A percentile compares a stretch with the other conserved stretches of the same genome.
Conservation (phyloP, 2,113 vertebrate genomes). For the Bothrops jararaca region DNA sequence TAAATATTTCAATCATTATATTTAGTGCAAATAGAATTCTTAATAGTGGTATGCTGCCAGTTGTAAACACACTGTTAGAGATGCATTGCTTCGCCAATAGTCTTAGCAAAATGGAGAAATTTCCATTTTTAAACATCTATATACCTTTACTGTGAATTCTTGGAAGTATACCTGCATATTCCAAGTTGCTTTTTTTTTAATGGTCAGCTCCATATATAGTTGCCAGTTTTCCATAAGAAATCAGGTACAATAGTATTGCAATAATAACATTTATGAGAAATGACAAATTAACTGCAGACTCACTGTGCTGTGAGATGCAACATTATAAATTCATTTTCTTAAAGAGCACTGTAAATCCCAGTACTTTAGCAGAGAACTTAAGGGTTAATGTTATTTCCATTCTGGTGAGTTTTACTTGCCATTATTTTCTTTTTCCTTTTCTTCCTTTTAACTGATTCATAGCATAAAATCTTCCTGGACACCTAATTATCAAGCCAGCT, state of each 20-base stretch:
- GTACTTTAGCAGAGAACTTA: slow-evolving; percentile 47
- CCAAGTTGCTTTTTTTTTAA: slow-evolving; percentile 40
- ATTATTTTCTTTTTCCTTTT: slow-evolving; percentile 79
- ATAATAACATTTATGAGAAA: slow-evolving; percentile 20
- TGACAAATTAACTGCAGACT: slow-evolving; percentile 40
- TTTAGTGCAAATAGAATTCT: not conserved
- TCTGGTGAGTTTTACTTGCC: slow-evolving; percentile 73
- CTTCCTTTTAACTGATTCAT: slow-evolving; percentile 81
- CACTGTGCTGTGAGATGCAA: slow-evolving; percentile 32
- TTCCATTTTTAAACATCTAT: slow-evolving; percentile 47
- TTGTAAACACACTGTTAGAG: not conserved
- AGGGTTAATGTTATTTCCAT: slow-evolving; percentile 79
- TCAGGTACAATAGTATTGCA: slow-evolving; percentile 22
- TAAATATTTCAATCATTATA: not conserved
- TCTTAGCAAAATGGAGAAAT: not conserved
- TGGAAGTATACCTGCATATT: slow-evolving; percentile 2
- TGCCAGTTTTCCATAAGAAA: slow-evolving; percentile 26
- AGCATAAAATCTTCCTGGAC: slow-evolving; percentile 91
- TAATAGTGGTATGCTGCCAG: not conserved
- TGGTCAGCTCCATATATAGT: slow-evolving; percentile 18
- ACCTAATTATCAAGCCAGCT: slow-evolving; percentile 95
- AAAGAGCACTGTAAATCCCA: not conserved
- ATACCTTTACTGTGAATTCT: slow-evolving; percentile 32
- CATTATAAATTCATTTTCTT: slow-evolving; percentile 29
- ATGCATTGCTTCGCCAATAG: not conserved